phyloP scores from a whole-genome alignment of 1,140 invertebrate species.

The Zelostemma sp. region DNA sequence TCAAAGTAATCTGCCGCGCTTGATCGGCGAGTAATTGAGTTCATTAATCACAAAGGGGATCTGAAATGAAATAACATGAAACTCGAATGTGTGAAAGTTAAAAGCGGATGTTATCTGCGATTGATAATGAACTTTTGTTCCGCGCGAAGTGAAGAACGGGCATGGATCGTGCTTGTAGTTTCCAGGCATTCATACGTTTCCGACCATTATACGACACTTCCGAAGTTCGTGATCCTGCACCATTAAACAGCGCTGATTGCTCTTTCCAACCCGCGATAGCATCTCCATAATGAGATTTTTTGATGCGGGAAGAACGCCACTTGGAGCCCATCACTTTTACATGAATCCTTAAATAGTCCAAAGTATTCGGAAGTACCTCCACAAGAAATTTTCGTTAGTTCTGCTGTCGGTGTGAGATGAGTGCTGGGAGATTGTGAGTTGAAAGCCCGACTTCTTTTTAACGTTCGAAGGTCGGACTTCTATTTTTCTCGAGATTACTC shows the following conservation, averaged over 20 bases:
- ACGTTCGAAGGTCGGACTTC: too few relatives aligned
- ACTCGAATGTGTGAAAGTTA: not conserved
- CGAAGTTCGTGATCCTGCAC: slow-evolving; percentile 1
- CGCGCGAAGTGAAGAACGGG: not conserved
- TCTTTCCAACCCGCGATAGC: not conserved
- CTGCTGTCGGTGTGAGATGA: too few relatives aligned
- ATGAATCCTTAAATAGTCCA: not conserved
- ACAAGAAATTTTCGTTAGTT: too few relatives aligned
- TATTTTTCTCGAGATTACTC: too few relatives aligned
- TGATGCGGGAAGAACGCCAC: not conserved
- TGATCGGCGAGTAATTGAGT: too few relatives aligned
- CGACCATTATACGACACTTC: not conserved
- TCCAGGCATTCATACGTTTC: too few relatives aligned
- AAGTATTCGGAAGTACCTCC: not conserved
- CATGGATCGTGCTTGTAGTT: not conserved
- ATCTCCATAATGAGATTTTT: not conserved
- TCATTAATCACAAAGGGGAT: not conserved
- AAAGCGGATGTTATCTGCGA: not conserved
- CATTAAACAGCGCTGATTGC: not conserved
- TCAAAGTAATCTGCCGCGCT: too few relatives aligned
- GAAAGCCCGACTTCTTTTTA: too few relatives aligned
- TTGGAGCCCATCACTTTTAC: not conserved
- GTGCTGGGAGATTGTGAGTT: too few relatives aligned
- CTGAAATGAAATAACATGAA: not conserved
- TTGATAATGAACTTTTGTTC: not conserved